Evolutionary conservation across 2,113 vertebrate genomes (phyloP).

Genomic region (Oxygymnocypris stewartii): DNA sequence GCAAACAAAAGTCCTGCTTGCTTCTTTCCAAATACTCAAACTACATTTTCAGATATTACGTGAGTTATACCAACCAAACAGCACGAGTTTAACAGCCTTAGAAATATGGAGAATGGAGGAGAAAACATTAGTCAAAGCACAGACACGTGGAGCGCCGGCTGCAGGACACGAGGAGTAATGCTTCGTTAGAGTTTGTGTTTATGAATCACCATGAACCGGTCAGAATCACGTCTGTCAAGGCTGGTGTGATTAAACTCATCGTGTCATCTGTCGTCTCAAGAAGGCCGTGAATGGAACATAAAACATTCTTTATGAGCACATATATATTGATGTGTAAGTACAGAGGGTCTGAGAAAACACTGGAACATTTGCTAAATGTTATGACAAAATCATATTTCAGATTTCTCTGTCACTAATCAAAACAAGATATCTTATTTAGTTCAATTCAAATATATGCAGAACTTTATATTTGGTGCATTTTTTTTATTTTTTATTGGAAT

Average conservation of each 20-base stretch:
- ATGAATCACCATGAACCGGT: no score
- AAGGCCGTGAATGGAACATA: constrained; percentile 5
- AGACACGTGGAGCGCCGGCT: no score
- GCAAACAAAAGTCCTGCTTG: constrained; percentile 13
- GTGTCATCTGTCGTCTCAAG: no score
- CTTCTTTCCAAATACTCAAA: constrained; percentile 14
- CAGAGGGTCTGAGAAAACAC: background rate
- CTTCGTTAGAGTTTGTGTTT: no score
- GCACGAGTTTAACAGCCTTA: constrained; percentile 27
- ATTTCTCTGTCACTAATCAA: no score
- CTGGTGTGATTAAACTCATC: background rate
- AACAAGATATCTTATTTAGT: no score
- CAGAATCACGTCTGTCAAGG: no score
- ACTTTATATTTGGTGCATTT: background rate
- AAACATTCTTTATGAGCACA: constrained; percentile 8
- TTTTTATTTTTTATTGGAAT: background rate
- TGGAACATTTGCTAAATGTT: no score
- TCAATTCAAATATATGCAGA: background rate
- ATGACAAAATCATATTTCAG: background rate
- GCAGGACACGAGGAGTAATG: no score
- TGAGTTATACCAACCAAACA: constrained; percentile 5
- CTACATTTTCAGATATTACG: background rate
- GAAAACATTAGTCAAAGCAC: no score
- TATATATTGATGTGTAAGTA: background rate
- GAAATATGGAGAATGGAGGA: no score